These are phyloP conservation scores for Capromys pilorides DNA, from an alignment of 2,797 vertebrate genomes.

Conservation along the genomic window DNA sequence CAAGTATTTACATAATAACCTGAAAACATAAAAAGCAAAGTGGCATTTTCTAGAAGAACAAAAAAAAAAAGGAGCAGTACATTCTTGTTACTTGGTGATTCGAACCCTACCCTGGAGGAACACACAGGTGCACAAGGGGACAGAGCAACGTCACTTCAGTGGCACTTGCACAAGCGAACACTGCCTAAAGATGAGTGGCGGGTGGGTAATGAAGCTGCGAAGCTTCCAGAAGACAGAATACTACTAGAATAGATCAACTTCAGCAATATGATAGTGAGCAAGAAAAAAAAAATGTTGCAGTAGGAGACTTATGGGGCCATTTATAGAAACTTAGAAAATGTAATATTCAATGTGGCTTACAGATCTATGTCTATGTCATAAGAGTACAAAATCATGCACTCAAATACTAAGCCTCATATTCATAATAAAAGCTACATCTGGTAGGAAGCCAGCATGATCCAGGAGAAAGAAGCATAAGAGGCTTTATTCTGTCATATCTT, in stretches of 20 bases:
- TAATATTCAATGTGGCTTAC: neutral
- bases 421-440: neutral
- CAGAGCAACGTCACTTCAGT: neutral
- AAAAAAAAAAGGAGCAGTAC: neutral
- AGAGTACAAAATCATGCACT: neutral
- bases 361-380: neutral
- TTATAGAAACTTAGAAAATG: neutral
- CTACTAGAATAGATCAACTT: neutral
- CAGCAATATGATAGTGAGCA: neutral
- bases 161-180: neutral
- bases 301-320: neutral
- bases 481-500: neutral
- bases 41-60: slow-evolving; percentile 10
- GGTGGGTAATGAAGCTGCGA: neutral
- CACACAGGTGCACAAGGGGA: neutral
- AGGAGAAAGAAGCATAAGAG: neutral
- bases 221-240: neutral
- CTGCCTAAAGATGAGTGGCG: fast-evolving
- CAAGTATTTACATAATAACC: neutral
- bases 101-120: neutral
- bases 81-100: neutral
- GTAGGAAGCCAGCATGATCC: neutral
- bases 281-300: neutral
- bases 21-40: neutral
- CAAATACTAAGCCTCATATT: neutral